Evolutionary conservation across 2,113 vertebrate species (phyloP).

Genomic region (Uropsilus gracilis): DNA sequence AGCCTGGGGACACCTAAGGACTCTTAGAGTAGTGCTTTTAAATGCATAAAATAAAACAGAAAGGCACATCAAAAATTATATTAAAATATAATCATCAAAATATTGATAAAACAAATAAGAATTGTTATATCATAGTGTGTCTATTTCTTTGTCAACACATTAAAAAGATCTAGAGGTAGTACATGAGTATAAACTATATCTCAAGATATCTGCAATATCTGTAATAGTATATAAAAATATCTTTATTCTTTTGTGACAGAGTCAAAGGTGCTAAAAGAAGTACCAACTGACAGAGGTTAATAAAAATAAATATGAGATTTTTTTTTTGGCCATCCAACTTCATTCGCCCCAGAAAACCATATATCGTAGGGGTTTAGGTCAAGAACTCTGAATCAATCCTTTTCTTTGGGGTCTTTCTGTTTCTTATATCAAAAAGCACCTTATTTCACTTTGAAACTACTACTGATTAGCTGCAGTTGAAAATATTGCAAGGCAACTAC

Average conservation of each 20-base stretch:
- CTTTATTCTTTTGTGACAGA: not conserved
- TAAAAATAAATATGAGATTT: not conserved
- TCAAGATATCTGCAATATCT: not conserved
- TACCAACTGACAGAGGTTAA: not conserved
- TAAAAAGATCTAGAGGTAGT: not conserved
- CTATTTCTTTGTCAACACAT: not conserved
- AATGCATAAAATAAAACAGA: not conserved
- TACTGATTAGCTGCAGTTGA: not conserved
- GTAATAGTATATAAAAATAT: not conserved
- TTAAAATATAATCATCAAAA: not conserved
- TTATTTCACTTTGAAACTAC: slow-evolving; percentile 5
- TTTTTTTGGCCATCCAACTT: not conserved
- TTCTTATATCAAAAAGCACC: not conserved
- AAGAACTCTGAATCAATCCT: not conserved
- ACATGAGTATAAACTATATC: not conserved
- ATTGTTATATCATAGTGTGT: not conserved
- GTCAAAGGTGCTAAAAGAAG: not conserved
- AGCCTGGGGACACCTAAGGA: not conserved
- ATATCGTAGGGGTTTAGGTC: not conserved
- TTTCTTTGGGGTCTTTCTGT: not conserved
- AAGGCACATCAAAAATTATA: not conserved
- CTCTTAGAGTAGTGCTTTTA: not conserved
- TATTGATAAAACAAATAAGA: not conserved
- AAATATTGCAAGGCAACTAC: not conserved
- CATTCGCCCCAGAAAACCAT: not conserved